phyloP scores from a whole-genome alignment of 2,113 vertebrate genomes.

The Fregetta grallaria region DNA sequence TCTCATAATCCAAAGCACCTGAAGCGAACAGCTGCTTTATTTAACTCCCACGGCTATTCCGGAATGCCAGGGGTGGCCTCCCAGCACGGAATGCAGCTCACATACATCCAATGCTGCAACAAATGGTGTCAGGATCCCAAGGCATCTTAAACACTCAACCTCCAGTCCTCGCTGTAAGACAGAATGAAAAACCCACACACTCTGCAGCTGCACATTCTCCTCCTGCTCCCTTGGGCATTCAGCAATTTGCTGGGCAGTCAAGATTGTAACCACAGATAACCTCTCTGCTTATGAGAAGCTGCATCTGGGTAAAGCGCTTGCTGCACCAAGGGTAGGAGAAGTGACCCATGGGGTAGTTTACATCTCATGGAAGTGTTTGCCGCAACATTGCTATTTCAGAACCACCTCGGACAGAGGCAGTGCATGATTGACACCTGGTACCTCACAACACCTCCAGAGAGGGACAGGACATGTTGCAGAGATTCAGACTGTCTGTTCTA shows the following conservation, averaged over 20 bases:
- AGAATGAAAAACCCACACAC: background rate
- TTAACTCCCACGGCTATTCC: background rate
- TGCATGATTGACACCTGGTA: background rate
- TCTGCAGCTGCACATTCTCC: conserved; percentile 23
- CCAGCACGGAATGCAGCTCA: background rate
- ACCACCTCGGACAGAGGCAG: background rate
- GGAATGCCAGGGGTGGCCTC: background rate
- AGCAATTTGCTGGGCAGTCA: conserved; percentile 25
- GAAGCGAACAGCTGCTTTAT: background rate
- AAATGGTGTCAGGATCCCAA: background rate
- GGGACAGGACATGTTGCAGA: background rate
- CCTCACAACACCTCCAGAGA: background rate
- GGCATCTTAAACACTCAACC: background rate
- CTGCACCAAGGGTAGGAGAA: background rate
- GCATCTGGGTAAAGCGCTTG: background rate
- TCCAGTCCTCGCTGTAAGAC: background rate
- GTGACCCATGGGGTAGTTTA: background rate
- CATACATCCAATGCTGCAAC: background rate
- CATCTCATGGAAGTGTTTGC: background rate
- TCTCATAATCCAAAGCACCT: background rate
- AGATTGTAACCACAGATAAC: conserved; percentile 12
- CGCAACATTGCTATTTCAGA: background rate
- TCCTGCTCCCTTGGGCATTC: conserved; percentile 7
- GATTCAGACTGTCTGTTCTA: background rate
- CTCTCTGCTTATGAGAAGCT: background rate